A percentile compares a stretch with the other conserved stretches of the same genome.
Evolutionary conservation across 2,113 vertebrate species (phyloP).

Genomic region (Octodon degus): DNA sequence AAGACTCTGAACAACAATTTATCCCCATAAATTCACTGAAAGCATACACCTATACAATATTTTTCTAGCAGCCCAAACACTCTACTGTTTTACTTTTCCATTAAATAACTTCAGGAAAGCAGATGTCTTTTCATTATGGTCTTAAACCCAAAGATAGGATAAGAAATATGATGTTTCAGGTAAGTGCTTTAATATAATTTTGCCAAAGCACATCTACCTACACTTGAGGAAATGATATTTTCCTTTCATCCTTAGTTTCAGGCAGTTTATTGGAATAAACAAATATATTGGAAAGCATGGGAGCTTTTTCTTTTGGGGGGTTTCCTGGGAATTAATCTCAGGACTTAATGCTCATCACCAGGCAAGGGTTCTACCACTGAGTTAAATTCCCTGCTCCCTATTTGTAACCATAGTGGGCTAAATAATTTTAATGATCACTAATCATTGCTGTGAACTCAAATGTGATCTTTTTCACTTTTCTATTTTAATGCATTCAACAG

Average conservation of each 20-base stretch:
- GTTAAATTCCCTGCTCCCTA: background rate
- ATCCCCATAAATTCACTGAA: background rate
- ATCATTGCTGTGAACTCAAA: background rate
- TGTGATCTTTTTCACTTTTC: background rate
- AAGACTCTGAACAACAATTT: background rate
- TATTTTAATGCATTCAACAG: too few relatives aligned
- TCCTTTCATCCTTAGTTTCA: constrained; percentile 5
- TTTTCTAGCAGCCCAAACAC: background rate
- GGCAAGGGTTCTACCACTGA: background rate
- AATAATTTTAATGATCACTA: background rate
- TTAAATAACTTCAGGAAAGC: background rate
- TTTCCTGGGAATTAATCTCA: background rate
- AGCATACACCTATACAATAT: background rate
- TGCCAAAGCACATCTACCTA: background rate
- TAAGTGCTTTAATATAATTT: background rate
- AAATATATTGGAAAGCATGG: background rate
- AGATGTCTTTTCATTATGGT: background rate
- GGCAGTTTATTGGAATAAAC: background rate
- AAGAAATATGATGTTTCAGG: background rate
- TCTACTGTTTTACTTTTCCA: background rate
- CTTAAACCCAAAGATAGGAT: background rate
- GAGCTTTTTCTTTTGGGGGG: background rate
- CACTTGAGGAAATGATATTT: background rate
- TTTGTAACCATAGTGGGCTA: background rate
- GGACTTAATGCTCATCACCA: background rate